Evolutionary conservation across 92 coral and sea anemone genomes (phyloP).

Genomic region (Montipora capitata): DNA sequence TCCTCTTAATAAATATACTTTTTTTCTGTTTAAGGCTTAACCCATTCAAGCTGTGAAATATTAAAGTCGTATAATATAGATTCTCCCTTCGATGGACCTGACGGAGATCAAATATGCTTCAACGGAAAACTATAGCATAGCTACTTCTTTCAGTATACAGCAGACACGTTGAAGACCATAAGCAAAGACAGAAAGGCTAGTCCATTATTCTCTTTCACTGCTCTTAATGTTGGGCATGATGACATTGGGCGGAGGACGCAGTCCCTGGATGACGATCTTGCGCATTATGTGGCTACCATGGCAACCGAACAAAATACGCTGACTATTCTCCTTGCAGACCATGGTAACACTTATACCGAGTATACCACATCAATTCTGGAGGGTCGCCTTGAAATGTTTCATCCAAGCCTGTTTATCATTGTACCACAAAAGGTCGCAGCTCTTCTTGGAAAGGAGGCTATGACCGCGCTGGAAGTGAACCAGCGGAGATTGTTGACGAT

Average conservation of each 20-base stretch:
- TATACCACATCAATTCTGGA: slow-evolving; percentile 77
- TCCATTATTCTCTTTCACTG: slow-evolving; percentile 80
- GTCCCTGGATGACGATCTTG: slow-evolving; percentile 77
- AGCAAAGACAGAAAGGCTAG: slow-evolving; percentile 44
- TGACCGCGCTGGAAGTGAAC: slow-evolving; percentile 72
- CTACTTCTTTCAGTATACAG: slow-evolving; percentile 76
- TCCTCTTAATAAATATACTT: too few relatives aligned
- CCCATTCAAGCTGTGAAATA: slow-evolving; percentile 91
- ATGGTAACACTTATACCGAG: slow-evolving; percentile 89
- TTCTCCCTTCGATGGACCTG: slow-evolving; percentile 81
- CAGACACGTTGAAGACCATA: slow-evolving; percentile 70
- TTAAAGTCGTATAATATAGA: slow-evolving; percentile 52
- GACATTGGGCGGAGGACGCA: slow-evolving; percentile 80
- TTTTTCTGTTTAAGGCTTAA: slow-evolving; percentile 71
- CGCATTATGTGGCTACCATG: slow-evolving; percentile 58
- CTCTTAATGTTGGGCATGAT: slow-evolving; percentile 90
- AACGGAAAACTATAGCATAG: slow-evolving; percentile 92
- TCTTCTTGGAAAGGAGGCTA: slow-evolving; percentile 76
- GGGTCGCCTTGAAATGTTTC: slow-evolving; percentile 94
- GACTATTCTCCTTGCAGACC: slow-evolving; percentile 90
- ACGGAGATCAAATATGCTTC: slow-evolving; percentile 86
- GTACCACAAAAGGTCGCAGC: slow-evolving; percentile 79
- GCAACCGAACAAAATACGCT: slow-evolving; percentile 76
- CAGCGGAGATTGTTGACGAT: slow-evolving; percentile 87
- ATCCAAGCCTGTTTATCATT: slow-evolving; percentile 85